Evolutionary conservation across 2,113 vertebrate genomes (phyloP), one percentile per base, ranked within the genome.

Genomic region (Girardinichthys multiradiatus): DNA sequence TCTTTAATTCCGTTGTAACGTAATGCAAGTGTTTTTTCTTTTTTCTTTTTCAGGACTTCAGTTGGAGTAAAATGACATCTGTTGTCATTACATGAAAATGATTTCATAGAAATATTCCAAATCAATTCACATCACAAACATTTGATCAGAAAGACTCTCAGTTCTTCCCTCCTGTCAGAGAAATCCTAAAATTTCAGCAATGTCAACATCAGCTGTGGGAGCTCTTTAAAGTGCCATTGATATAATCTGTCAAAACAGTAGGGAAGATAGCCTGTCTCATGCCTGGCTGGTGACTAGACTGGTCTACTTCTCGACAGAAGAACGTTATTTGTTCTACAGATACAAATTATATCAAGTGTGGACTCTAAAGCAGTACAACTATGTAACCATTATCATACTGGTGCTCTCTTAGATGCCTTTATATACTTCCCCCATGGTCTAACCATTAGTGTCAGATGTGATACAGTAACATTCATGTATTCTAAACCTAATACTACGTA

Each of bases 191-290:
- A 67, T 60, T 57, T 30, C 45, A 64, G 17, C 31, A 65, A 59
- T 48, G 57, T 82, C 66, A 70, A 17, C 78, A 80, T 24, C 87
- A 88, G 91, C 85, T 89, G 89, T 68, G 24, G 39, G 57, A 54
- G 42, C 74, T 65, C 70, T 83, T 87, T 72, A 82, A 82, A 83
- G 77, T 79, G 66, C 4, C 26, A 4, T 31, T 57, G 68, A 76
- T 72, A 73, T 67, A 59, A 78, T 81, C 72, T 87, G 87, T 89
- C 86, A 89, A 84, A 90, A 83, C 76, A 70, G 58, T 42, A 29
- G 60, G 67, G 69, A 77, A 64, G 64, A 83, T 85, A 33, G 45
- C 83, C 59, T 83, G 66, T 89, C 79, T 81, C 57, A 31, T 86
- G 33, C 76, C 39, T 57, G 65, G 62, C 79, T 75, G 69, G 69